Base-by-base conservation (phyloP, 2,113 vertebrate genomes). In the Sapayoa aenigma region DNA sequence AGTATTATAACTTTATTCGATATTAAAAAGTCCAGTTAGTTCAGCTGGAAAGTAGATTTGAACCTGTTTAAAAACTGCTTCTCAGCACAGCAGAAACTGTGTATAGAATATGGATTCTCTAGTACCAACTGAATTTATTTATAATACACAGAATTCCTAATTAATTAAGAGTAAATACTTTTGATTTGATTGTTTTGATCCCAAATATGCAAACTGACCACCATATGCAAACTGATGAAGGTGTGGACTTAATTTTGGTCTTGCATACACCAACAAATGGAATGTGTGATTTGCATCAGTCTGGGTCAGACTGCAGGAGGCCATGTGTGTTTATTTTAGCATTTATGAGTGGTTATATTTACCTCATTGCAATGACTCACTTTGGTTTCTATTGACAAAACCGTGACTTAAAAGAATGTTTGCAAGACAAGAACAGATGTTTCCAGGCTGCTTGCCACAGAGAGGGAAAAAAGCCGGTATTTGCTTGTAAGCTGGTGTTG, bases 371-470 rank as follows among this genome's bases (percentile, higher is more conserved):
- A 90, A 78, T 92, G 90, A 93, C 83, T 95, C 4, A 23, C 83
- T 95, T 93, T 90, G 92, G 90, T 93, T 96, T 96, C 93, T 96
- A 12, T 93, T 96, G 95, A 95, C 95, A 94, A 78, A 97, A 82
- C 83, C 86, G 69, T 93, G 95, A 95, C 95, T 96, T 93, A 81
- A 92, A 83, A 96, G 73, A 94, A 87, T 89, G 80, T 90, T 95
- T 96, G 95, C 11, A 89, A 84, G 93, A 84, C 85, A 93, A 87
- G 86, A 94, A 55, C 94, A 96, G 96, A 96, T 97, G 93, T 97
- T 96, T 96, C 80, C 86, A 96, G 72, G 83, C 95, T 93, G 80
- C 73, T 92, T 89, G 86, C 92, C 88, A 66, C 53, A 82, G 85
- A 72, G 35, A 41, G 33, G 31, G 6, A 22, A 33, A 81, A 87